Evolutionary conservation across 2,888 invertebrate genomes (phyloP), one percentile per base, ranked within the genome.

Genomic region (Pomacea canaliculata): DNA sequence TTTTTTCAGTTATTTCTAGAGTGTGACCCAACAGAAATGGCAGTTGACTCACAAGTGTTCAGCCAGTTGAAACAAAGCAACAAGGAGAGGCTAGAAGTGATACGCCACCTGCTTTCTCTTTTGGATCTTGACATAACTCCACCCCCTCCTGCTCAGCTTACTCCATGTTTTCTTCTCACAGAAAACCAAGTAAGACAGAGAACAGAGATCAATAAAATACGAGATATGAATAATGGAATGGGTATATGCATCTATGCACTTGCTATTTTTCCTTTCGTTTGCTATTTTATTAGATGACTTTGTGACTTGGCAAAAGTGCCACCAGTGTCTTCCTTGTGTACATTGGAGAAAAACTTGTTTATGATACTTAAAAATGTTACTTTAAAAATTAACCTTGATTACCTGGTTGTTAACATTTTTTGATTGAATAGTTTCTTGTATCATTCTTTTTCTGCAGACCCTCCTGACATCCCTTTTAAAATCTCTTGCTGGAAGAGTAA

Each of bases 1-100:
- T 37, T 12, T 56, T 51, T 66, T 10, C 83, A 86, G 83, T 82
- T 85, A 4, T 73, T 84, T 56, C 78, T 90, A n/a, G 88, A 89
- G 71, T 86, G 86, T 70, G 88, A 89, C 81, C 86, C 89, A 0
- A 80, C 82, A 13, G 86, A 89, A 62, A 77, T 85, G 75, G 87
- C 85, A 10, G 82, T 83, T n/a, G 87, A 84, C 67, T 83, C 83
- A 19, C 85, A 87, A 65, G 81, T 85, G 48, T 89, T 89, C 72
- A 76, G 83, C 66, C 73, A 78, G 12, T 81, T 90, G 72, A 88
- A 90, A 80, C 80, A 84, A 73, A 84, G 85, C 37, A 89, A 89
- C 74, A 70, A 80, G 8, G 76, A 70, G 1, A 80, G 89, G 16
- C 82, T 87, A 74, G 85, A 83, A 23, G 84, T 89, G 16, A 80